Evolutionary conservation across 1,140 invertebrate species (phyloP).

Genomic region (Myzus persicae): DNA sequence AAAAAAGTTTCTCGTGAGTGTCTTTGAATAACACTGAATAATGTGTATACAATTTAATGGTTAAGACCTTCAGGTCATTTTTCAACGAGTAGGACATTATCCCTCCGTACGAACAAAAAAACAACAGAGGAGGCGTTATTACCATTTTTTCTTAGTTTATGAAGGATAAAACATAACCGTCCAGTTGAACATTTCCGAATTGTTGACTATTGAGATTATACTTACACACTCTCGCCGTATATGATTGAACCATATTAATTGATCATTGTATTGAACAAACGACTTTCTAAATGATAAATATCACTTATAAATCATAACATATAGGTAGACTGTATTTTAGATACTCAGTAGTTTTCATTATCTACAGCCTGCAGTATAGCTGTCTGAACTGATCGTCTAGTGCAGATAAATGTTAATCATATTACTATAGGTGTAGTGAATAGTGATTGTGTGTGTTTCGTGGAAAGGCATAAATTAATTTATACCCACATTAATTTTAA

Average conservation of each 20-base stretch:
- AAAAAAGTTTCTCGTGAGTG: not conserved
- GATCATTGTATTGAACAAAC: not conserved
- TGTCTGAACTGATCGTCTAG: not conserved
- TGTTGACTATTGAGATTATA: not conserved
- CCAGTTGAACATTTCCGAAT: not conserved
- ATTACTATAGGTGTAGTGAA: not conserved
- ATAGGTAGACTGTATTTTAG: not conserved
- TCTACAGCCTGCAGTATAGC: not conserved
- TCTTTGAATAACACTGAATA: not conserved
- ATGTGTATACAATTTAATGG: not conserved
- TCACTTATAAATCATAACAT: not conserved
- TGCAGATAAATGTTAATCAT: not conserved
- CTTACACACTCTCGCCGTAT: not conserved
- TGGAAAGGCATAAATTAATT: too few species aligned
- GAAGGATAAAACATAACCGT: not conserved
- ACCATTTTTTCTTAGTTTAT: not conserved
- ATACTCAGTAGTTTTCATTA: not conserved
- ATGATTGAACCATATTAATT: not conserved
- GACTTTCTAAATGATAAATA: not conserved
- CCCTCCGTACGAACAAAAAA: not conserved
- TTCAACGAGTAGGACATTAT: not conserved
- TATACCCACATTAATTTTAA: not conserved
- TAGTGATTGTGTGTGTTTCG: not conserved
- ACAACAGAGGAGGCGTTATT: not conserved
- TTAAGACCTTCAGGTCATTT: not conserved